These are phyloP conservation scores for Leptopilina drosophilae DNA, from an alignment of 2,888 invertebrate species.

Conservation along the genomic window DNA sequence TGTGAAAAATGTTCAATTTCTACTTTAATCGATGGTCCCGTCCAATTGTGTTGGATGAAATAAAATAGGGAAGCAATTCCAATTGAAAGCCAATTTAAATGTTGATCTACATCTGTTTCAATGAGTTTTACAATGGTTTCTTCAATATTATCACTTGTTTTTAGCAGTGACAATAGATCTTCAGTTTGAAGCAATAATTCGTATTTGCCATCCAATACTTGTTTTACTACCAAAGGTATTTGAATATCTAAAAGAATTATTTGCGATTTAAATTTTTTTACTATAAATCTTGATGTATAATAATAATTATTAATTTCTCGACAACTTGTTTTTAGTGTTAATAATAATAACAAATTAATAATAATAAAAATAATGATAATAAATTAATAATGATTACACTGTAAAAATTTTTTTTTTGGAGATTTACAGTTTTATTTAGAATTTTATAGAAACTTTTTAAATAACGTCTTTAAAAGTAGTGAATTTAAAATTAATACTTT, in stretches of 20 bases:
- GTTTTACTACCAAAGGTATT: conserved; percentile 33
- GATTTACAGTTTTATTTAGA: too few relatives aligned
- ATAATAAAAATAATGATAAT: too few relatives aligned
- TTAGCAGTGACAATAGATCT: conserved; percentile 37
- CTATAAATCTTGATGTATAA: too few relatives aligned
- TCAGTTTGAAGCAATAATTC: conserved; percentile 45
- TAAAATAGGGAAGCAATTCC: conserved; percentile 83
- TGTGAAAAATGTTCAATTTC: conserved; percentile 62
- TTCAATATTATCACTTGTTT: conserved; percentile 48
- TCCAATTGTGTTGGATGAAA: conserved; percentile 91
- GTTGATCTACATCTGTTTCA: conserved; percentile 45
- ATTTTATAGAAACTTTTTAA: too few relatives aligned
- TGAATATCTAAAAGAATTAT: conserved; percentile 18
- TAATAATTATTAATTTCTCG: too few relatives aligned
- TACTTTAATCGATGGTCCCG: conserved; percentile 80
- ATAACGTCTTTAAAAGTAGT: too few relatives aligned
- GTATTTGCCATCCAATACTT: conserved; percentile 53
- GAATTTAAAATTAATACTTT: too few relatives aligned
- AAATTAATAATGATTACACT: too few relatives aligned
- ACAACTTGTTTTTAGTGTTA: too few relatives aligned
- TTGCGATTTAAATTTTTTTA: neutral
- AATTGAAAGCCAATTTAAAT: conserved; percentile 78
- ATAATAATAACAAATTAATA: too few relatives aligned
- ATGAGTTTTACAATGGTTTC: conserved; percentile 54
- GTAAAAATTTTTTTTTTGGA: too few relatives aligned